These are phyloP conservation scores for Tachina grossa DNA, from an alignment of 2,888 invertebrate species.

Conservation along the genomic window DNA sequence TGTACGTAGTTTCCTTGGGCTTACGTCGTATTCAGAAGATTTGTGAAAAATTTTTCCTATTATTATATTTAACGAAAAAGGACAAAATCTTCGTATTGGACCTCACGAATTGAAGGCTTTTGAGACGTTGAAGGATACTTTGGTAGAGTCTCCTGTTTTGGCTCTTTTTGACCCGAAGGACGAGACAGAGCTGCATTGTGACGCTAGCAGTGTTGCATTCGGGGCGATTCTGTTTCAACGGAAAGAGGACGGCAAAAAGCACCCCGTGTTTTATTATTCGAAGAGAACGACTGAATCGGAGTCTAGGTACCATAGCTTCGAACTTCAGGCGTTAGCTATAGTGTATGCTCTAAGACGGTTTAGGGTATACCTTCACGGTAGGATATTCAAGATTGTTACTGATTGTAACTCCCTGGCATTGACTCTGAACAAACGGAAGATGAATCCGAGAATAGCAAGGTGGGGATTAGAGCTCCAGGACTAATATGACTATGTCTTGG, in stretches of 20 bases:
- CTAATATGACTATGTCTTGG: no score
- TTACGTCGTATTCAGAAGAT: constrained; percentile 8
- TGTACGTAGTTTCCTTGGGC: constrained; percentile 9
- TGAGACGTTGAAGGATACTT: no score
- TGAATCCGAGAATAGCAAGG: no score
- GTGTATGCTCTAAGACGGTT: constrained; percentile 12
- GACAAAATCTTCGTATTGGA: neutral
- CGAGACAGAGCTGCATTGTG: constrained; percentile 10
- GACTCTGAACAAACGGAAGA: no score
- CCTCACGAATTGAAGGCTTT: no score
- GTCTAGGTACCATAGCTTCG: neutral
- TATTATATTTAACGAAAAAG: neutral
- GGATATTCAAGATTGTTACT: neutral
- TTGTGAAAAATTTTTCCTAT: neutral
- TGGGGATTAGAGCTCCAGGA: no score
- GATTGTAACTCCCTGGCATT: neutral
- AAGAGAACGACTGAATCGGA: constrained; percentile 9
- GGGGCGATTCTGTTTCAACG: constrained; percentile 5
- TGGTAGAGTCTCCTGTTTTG: neutral
- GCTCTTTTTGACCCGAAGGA: neutral
- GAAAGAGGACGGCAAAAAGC: constrained; percentile 32
- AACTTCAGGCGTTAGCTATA: neutral
- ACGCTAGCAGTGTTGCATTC: neutral
- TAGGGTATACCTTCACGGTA: neutral
- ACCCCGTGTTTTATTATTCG: constrained; percentile 49